Base-by-base conservation (phyloP, 2,888 invertebrate species). In the Euproctis similis region DNA sequence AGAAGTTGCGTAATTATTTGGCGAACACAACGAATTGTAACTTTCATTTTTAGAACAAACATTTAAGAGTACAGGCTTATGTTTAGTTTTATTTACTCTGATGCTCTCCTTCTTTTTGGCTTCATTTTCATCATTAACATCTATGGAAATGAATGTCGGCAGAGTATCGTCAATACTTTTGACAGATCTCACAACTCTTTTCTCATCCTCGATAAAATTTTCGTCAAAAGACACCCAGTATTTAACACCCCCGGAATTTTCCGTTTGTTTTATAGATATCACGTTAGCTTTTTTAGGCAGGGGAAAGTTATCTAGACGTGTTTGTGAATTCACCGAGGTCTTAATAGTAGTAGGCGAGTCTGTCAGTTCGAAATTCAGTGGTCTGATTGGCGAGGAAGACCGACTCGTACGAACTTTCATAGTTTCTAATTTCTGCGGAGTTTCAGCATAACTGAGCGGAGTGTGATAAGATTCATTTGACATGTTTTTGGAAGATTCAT, bases 141-240 rank as follows among this genome's bases (percentile, higher is more conserved):
- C 45, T 4, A 62, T 27, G 0, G 52, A 42, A 3, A 77, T 56
- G 33, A 80, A 82, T 29, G 78, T 81, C 0, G 81, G 78, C 1
- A 73, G 34, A 1, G 56, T 56, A 2, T 70, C 68, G 6, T 71
- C 68, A 1, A 39, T 42, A 30, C 50, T 54, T 37, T 30, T 61
- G 2, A 19, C 27, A 11, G 24, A 31, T 24, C 34, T 32, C 0
- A 4, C 8, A 3, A 17, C 5, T 0, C 35, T 50, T 30, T 32
- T 44, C 0, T 56, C 50, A 2, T 40, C 34, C n/a, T 64, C 48
- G 1, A 41, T 31, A 0, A 47, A 1, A 28, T 53, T 60, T 8
- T 80, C 75, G 21, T 84, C 80, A 29, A 85, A 85, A 0, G 82
- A 84, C 0, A 85, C 17, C 85, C 85, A 85, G 23, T 78, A 85